Base-by-base conservation (phyloP, 37 sponge, comb jelly and placozoan genomes). In the Ephydatia muelleri region DNA sequence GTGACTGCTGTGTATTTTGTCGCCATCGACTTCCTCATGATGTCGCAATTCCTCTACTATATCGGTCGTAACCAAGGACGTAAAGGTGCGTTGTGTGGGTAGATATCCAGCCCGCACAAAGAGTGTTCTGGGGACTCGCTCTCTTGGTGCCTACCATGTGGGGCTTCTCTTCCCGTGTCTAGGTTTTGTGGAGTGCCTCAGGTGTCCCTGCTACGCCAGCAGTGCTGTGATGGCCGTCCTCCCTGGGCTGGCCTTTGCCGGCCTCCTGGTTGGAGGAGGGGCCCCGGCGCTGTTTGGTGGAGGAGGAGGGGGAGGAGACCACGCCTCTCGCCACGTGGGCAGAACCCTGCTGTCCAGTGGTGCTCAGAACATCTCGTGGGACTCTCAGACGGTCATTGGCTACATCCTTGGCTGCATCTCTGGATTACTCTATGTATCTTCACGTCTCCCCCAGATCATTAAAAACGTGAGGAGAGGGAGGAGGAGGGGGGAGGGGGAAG, bases 391-490 rank as follows among this genome's bases (percentile, higher is more conserved):
- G 67, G 0, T 90, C 5, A 25, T 77, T 26, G 92, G 92, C 0
- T 92, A 87, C 70, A 36, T 83, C 9, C 25, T 92, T 68, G 92
- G 92, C 22, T 87, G 85, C 38, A 35, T 92, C n/a, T 92, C 92
- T 0, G 92, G 80, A 23, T 33, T 81, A 0, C 48, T 92, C 12
- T 92, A 92, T 32, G 48, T 92, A 19, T 22, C 67, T 16, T 73
- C 92, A 28, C 47, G 81, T 26, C 22, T 87, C 26, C 85, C 92
- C 35, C 92, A 92, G 69, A 88, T 88, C n/a, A 31, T 88, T 32
- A 87, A 92, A 67, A 92, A 92, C 76, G 90, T 89, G 65, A 89
- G 90, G n/a, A n/a, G n/a, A n/a, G n/a, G n/a, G n/a, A n/a, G n/a
- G n/a, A n/a, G n/a, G n/a, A n/a, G n/a, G n/a, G n/a, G n/a, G n/a